Base-by-base conservation (phyloP, 2,113 vertebrate genomes). In the Nesospiza acunhae region DNA sequence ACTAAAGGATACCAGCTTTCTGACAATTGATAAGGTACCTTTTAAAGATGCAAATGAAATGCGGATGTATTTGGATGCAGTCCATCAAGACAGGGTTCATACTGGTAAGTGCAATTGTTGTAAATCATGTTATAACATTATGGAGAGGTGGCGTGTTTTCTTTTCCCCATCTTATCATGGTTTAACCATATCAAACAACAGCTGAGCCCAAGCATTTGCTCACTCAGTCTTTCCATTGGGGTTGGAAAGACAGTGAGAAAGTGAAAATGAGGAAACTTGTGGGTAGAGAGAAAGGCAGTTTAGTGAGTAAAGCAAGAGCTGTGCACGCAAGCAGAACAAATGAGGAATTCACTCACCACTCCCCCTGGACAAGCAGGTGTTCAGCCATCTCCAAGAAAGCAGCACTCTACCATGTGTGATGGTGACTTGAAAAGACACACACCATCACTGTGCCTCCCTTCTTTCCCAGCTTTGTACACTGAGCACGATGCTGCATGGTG, bases 1-100 rank as follows among this genome's bases (percentile, higher is more conserved):
- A 7, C 94, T 99, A 69, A 99, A 99, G 94, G 99, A 99, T 95
- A 97, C 96, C 55, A 98, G 98, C 89, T 98, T 98, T 63, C 98
- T 99, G 85, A 98, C 97, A 10, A 98, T 99, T 91, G 99, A 99
- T 87, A 99, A 98, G 96, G 97, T 99, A 46, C 97, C 98, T 4
- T 73, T 87, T 23, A 92, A 98, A 44, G 98, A 99, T 74, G 98
- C 97, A 17, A 98, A 99, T 90, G 98, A 99, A 96, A 98, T 99
- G 91, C 98, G 98, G 75, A 98, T 99, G 60, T 99, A 98, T 96
- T 97, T 99, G 97, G 99, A 99, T 81, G 98, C 98, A 41, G 96
- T 99, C 80, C 99, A 98, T 96, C 98, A 98, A 84, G 98, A 98
- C 80, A 99, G 98, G 93, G 67, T 97, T 94, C 94, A 98, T 83